Base-by-base conservation (phyloP, 2,113 vertebrate species). In the Equus przewalskii region DNA sequence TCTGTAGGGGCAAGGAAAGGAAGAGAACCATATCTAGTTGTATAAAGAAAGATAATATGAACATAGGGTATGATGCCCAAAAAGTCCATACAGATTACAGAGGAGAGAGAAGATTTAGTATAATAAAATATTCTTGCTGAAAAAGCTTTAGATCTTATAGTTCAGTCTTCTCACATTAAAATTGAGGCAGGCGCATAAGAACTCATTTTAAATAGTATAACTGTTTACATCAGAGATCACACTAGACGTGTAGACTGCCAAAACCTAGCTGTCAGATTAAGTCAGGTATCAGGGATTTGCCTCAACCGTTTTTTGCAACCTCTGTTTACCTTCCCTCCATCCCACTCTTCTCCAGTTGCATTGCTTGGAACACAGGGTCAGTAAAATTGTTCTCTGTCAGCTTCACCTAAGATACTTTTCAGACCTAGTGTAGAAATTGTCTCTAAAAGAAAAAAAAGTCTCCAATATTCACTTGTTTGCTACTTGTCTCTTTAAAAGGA, bases 381-480 rank as follows among this genome's bases (percentile, higher is more conserved):
- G 54, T 36, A 0, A 1, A 28, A 13, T 58, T 89, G 12, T 64
- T 26, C 19, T 96, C 56, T 90, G 22, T 81, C 65, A 89, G 16
- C 44, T 91, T 90, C 80, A 33, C 19, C 65, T 62, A 41, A 96
- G 94, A 76, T 56, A 76, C 58, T 93, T 89, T 76, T 46, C 60
- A 94, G 14, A 92, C 5, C 16, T 81, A 76, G 7, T 30, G 30
- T 96, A 79, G 30, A 73, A 95, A 19, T 75, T 91, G 15, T 73
- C 60, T 84, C 28, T 80, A 49, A 89, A 95, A 89, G 16, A 54
- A 81, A 15, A 3, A n/a, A 33, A 33, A 26, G 33, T 33, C 10
- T 56, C 4, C 18, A n/a, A 1, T 73, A 46, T 65, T 85, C 60
- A 24, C n/a, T 85, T 91, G 6, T 73, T 95, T 88, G 41, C 60